phyloP scores from a whole-genome alignment of 1,140 invertebrate genomes.

The Pseudomyrmex sp. region DNA sequence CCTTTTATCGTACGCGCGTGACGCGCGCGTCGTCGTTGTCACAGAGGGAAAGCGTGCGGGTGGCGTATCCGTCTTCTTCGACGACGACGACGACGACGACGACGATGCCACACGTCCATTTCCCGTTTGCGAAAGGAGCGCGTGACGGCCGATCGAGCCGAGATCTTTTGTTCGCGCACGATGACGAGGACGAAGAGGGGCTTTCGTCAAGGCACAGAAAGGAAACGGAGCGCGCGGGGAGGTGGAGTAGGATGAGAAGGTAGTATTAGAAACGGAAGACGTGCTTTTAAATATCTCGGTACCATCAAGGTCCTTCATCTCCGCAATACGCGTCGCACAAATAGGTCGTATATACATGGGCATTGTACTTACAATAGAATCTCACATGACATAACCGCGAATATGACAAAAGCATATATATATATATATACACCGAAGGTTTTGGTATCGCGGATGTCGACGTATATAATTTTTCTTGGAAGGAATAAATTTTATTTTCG shows the following conservation, averaged over 20 bases:
- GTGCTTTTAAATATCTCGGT: slow-evolving; percentile 40
- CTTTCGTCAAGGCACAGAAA: slow-evolving; percentile 11
- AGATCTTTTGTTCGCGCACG: slow-evolving; percentile 31
- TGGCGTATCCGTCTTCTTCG: background rate
- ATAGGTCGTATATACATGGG: background rate
- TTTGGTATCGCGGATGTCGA: too few species aligned
- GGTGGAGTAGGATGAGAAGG: background rate
- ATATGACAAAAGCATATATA: background rate
- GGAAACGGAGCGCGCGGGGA: background rate
- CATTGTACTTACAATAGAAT: background rate
- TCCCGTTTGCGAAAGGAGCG: slow-evolving; percentile 29
- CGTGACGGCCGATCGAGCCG: slow-evolving; percentile 35
- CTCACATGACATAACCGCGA: background rate
- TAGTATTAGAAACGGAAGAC: slow-evolving; percentile 51
- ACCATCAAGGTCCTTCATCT: slow-evolving; percentile 4
- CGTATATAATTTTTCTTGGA: too few species aligned
- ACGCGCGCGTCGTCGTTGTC: slow-evolving; percentile 10
- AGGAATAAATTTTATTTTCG: too few species aligned
- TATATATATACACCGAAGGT: too few species aligned
- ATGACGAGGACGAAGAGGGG: slow-evolving; percentile 16
- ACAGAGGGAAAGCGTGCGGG: background rate
- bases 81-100: background rate
- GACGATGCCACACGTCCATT: background rate
- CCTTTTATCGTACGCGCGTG: background rate
- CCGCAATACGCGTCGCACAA: background rate